Percentiles rank a stretch among this genome's conserved stretches.
phyloP scores from a whole-genome alignment of 2,888 invertebrate species.

The Chrysolina americana region DNA sequence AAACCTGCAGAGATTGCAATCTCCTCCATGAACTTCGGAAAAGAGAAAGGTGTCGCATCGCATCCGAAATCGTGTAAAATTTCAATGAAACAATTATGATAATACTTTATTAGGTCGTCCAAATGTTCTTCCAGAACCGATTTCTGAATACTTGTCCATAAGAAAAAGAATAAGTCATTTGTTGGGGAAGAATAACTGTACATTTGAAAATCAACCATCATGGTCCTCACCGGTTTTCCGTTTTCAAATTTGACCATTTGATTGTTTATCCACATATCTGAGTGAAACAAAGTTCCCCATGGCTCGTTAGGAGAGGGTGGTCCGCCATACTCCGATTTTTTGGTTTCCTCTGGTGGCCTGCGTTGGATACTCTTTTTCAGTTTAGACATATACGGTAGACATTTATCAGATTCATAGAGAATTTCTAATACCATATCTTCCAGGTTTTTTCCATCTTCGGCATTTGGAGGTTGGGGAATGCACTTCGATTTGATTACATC shows the following conservation, averaged over 20 bases:
- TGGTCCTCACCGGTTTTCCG: constrained; percentile 59
- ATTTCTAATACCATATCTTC: not conserved
- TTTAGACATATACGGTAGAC: not conserved
- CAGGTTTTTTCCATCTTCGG: not conserved
- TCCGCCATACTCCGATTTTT: not conserved
- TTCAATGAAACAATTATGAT: constrained; percentile 69
- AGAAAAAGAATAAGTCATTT: constrained; percentile 72
- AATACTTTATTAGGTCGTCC: constrained; percentile 69
- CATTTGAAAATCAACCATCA: constrained; percentile 74
- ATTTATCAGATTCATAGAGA: not conserved
- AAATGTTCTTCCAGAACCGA: constrained; percentile 65
- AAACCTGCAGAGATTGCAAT: constrained; percentile 51
- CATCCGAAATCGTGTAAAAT: constrained; percentile 62
- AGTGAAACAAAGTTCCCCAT: constrained; percentile 72
- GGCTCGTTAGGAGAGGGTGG: constrained; percentile 31
- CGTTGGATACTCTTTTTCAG: not conserved
- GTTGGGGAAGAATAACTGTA: constrained; percentile 70
- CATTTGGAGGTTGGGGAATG: not conserved
- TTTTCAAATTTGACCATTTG: constrained; percentile 69
- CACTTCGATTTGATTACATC: constrained; percentile 59
- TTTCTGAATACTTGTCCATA: constrained; percentile 71
- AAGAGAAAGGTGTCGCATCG: constrained; percentile 63
- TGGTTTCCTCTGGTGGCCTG: not conserved
- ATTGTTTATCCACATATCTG: constrained; percentile 76
- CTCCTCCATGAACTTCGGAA: constrained; percentile 65